phyloP scores from a whole-genome alignment of 2,797 vertebrate genomes.

The Erpetoichthys calabaricus region DNA sequence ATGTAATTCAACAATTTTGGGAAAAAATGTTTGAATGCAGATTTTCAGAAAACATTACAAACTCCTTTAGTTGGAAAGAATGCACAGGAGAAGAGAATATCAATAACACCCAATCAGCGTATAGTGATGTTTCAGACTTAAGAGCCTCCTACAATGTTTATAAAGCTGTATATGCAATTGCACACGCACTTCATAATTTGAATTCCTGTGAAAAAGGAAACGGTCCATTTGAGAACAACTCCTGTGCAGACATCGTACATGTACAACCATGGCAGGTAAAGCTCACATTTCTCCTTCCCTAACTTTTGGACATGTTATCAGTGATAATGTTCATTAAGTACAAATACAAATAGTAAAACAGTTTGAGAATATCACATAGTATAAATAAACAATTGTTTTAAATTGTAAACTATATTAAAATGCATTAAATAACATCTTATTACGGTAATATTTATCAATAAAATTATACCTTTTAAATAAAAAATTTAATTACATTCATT shows the following conservation, averaged over 20 bases:
- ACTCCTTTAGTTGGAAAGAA: not conserved
- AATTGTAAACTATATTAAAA: too few relatives aligned
- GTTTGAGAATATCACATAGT: too few relatives aligned
- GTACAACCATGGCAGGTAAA: slow-evolving; percentile 34
- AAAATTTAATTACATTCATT: too few relatives aligned
- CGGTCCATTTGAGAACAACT: slow-evolving; percentile 1
- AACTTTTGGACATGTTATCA: too few relatives aligned
- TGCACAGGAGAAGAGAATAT: slow-evolving; percentile 26
- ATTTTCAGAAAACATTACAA: slow-evolving; percentile 9
- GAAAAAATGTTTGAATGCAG: slow-evolving; percentile 28
- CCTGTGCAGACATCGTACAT: slow-evolving; percentile 24
- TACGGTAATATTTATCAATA: too few relatives aligned
- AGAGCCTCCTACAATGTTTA: slow-evolving; percentile 33
- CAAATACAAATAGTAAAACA: too few relatives aligned
- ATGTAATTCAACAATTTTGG: slow-evolving; percentile 28
- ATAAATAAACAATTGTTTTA: too few relatives aligned
- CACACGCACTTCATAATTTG: slow-evolving; percentile 29
- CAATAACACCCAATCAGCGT: slow-evolving; percentile 23
- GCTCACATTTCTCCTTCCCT: too few relatives aligned
- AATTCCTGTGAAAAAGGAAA: slow-evolving; percentile 18
- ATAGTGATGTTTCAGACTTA: slow-evolving; percentile 34
- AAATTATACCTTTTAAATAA: too few relatives aligned
- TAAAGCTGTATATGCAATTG: slow-evolving; percentile 31
- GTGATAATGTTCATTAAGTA: too few relatives aligned
- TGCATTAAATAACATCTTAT: too few relatives aligned